These are phyloP conservation scores for Malacosoma neustria DNA, from an alignment of 2,888 invertebrate species.

Conservation along the genomic window DNA sequence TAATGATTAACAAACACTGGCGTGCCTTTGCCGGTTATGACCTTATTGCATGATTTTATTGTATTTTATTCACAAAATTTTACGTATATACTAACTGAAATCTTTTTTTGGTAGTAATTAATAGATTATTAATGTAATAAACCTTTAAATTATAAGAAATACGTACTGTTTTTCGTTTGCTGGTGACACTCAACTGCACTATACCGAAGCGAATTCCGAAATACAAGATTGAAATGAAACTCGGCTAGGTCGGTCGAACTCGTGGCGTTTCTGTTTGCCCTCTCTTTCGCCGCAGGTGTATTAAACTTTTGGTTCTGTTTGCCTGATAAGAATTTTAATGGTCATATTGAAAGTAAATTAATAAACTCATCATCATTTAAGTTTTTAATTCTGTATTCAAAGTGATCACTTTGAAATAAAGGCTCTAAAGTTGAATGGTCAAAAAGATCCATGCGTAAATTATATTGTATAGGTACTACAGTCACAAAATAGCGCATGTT, in stretches of 20 bases:
- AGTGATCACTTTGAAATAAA: no score
- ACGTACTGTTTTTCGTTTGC: slow-evolving; percentile 48
- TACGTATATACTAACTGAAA: background rate
- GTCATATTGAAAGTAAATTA: slow-evolving; percentile 1
- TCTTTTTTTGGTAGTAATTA: background rate
- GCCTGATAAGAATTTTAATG: background rate
- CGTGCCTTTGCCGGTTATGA: slow-evolving; percentile 9
- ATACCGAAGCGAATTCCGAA: slow-evolving; percentile 48
- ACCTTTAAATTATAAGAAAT: slow-evolving; percentile 15
- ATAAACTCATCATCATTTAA: background rate
- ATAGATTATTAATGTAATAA: background rate
- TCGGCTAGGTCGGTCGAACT: slow-evolving; percentile 42
- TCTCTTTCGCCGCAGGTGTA: slow-evolving; percentile 43
- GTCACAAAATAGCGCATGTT: no score
- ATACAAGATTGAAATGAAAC: slow-evolving; percentile 45
- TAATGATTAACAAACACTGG: slow-evolving; percentile 28
- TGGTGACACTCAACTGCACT: slow-evolving; percentile 48
- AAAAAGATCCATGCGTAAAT: no score
- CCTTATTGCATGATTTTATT: background rate
- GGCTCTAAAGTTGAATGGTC: no score
- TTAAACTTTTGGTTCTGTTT: slow-evolving; percentile 31
- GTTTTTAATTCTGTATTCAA: background rate
- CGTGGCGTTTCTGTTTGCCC: slow-evolving; percentile 50
- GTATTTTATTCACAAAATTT: background rate
- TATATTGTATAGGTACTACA: no score